Conservation (phyloP, 2,888 invertebrate species). For the Priocnemis perturbator region DNA sequence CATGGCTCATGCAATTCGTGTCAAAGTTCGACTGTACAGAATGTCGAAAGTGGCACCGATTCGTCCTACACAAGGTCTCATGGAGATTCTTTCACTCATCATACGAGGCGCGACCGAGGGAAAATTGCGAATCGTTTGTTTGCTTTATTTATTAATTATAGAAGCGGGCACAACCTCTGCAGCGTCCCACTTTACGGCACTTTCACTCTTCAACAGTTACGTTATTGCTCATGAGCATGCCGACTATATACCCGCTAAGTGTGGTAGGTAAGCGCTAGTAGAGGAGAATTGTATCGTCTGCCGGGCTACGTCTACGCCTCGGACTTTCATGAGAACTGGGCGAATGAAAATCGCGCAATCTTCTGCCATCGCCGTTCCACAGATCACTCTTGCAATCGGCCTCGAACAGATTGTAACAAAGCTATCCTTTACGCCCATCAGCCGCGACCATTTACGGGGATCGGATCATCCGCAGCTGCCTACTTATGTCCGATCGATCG, state of each 20-base stretch:
- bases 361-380: conserved; percentile 36
- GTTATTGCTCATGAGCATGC: conserved; percentile 64
- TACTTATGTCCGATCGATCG: no score
- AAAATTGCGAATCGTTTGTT: conserved; percentile 39
- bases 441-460: neutral
- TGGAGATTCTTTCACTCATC: conserved; percentile 28
- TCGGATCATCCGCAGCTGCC: no score
- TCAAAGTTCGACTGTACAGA: no score
- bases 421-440: conserved; percentile 15
- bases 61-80: conserved; percentile 43
- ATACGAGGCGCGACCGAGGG: conserved; percentile 22
- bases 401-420: conserved; percentile 26
- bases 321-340: conserved; percentile 54
- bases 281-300: conserved; percentile 46
- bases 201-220: conserved; percentile 75
- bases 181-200: conserved; percentile 69
- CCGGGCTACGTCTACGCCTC: conserved; percentile 31
- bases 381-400: conserved; percentile 50
- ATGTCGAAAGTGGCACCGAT: neutral
- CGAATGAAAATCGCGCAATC: conserved; percentile 47
- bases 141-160: conserved; percentile 67
- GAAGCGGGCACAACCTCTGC: conserved; percentile 51
- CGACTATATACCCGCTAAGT: conserved; percentile 39
- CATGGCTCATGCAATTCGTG: no score
- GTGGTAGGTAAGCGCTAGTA: conserved; percentile 9